Base-by-base conservation (phyloP, 1,140 invertebrate genomes). In the Caenorhabditis inopinata region DNA sequence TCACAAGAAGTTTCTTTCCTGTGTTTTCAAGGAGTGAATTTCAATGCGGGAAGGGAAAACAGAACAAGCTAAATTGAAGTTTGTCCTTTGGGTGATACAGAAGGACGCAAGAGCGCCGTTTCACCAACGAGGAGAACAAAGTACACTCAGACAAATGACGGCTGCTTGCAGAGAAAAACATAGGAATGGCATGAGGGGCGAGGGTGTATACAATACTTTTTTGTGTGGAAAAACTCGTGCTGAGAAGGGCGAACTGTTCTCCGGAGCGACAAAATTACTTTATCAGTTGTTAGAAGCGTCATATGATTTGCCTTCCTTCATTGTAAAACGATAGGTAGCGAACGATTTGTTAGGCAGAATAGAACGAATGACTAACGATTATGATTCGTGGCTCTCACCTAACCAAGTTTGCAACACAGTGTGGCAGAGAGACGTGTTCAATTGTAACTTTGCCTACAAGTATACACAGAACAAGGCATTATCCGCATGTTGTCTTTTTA, bases 141-240 rank as follows among this genome's bases (percentile, higher is more conserved):
- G 58, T 68, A 68, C 58, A 68, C 58, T 38, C 58, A 68, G 23
- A 9, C 14, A 42, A 68, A 38, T 68, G 58, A 68, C 58, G 58
- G 32, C 58, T 68, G 58, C 32, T 18, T 9, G 38, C 58, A 68
- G 58, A 68, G 32, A 68, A 68, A n/a, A 5, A 14, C 32, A 35
- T 12, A 21, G 32, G 9, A n/a, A n/a, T 29, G n/a, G 11, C 2
- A n/a, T 2, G 38, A 21, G 9, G 21, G 23, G 58, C 35, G 32
- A 21, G 32, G 11, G 32, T 38, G 58, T 68, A 68, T 68, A 68
- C 58, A 68, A 68, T 38, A 21, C 38, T 29, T 68, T 68, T 16
- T 38, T 21, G n/a, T 9, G 23, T 32, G 27, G 4, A 38, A 18
- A 68, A 12, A 68, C 51, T 58, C 5, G 12, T 32, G 32, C 53